Evolutionary conservation across 2,797 vertebrate species (phyloP), one percentile per base, ranked within the genome.

Genomic region (Pantherophis vulpinus): DNA sequence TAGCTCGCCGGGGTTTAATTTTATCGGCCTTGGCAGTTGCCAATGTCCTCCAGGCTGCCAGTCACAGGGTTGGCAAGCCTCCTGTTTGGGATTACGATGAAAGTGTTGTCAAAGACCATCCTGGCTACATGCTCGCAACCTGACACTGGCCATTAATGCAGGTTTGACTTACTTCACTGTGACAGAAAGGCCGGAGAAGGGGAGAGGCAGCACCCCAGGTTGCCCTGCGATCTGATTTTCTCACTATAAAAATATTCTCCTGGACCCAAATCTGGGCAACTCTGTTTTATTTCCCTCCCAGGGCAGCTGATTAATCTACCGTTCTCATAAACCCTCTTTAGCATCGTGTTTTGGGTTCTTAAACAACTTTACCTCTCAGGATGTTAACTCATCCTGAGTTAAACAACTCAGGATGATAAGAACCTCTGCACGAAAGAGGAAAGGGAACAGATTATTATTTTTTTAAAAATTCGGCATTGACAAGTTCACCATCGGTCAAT

Each of bases 1-100:
- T 95, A 97, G 96, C 93, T 51, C 0, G 93, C 93, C 23, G 51
- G 95, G 92, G 91, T 93, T 61, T 20, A 79, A 74, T 79, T 88
- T 55, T 60, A 93, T 95, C 93, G 63, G 94, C 32, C 94, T 94
- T 79, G 86, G 92, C 90, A 4, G 6, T 93, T 96, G 95, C 95
- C 95, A 93, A 47, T 0, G 18, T 47, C 95, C 96, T 95, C 95
- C 4, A 54, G 90, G 95, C 95, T 87, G 0, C 93, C 94, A 93
- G 56, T 42, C 74, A 83, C 60, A 90, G 94, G 93, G 92, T 95
- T 95, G 95, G 87, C 89, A 94, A 89, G 58, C 95, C 94, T 96
- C 95, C 93, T 59, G 93, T 83, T 1, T 66, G 94, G 95, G 96
- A 95, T 96, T 95, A 95, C 0, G 58, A 95, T 94, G n/a, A 92